These are phyloP conservation scores for Gavialis gangeticus DNA, from an alignment of 2,113 vertebrate genomes.

Conservation along the genomic window DNA sequence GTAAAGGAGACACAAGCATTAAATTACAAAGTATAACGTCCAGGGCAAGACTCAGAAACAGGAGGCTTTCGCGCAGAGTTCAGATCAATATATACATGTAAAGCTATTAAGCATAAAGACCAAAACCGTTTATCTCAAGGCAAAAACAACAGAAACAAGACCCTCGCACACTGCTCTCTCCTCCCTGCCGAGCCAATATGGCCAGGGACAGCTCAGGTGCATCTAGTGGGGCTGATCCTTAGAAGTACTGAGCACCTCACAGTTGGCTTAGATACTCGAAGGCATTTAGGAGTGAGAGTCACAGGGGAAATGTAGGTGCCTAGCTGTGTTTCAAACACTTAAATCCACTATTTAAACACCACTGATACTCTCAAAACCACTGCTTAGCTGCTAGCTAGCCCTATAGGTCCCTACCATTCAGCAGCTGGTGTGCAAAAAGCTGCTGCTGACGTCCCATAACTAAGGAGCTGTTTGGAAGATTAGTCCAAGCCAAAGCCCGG, in stretches of 20 bases:
- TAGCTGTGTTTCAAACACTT: background rate
- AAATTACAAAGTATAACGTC: slow-evolving; percentile 8
- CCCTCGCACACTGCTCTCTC: background rate
- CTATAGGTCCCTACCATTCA: background rate
- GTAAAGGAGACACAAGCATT: slow-evolving; percentile 11
- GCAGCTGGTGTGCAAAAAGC: background rate
- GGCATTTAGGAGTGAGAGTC: background rate
- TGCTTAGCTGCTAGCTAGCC: background rate
- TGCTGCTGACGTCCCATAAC: background rate
- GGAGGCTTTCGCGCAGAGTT: background rate
- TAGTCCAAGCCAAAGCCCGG: background rate
- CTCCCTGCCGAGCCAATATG: fast-evolving
- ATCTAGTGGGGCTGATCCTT: background rate
- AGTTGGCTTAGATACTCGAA: background rate
- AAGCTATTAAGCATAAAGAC: background rate
- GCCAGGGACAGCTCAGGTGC: background rate
- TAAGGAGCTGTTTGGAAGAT: no score
- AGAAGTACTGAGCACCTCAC: background rate
- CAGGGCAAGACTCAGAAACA: slow-evolving; percentile 25
- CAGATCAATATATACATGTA: background rate
- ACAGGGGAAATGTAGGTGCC: background rate
- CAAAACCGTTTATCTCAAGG: background rate
- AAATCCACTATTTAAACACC: background rate
- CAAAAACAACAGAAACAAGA: background rate
- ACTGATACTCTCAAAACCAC: background rate